Base-by-base conservation (phyloP, 2,797 vertebrate genomes). In the Pelodytes ibericus region DNA sequence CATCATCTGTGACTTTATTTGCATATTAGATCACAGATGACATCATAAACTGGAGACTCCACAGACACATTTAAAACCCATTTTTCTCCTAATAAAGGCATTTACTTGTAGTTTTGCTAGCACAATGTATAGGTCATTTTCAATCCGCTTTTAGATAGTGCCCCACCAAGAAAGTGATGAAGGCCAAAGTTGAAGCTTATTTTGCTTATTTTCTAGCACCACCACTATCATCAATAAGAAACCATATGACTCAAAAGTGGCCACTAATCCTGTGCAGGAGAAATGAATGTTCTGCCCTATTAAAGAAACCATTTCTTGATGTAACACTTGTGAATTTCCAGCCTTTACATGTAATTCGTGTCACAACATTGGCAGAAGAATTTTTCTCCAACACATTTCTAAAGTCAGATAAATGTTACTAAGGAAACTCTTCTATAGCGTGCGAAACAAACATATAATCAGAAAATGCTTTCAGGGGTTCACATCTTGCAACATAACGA, bases 281-380 rank as follows among this genome's bases (percentile, higher is more conserved):
- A 64, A 63, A 77, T 77, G 61, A 62, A 64, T 64, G 67, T 71
- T 63, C 33, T 53, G 74, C 65, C 70, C 60, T 67, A 77, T 71
- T 77, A 71, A 71, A 31, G 31, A 62, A 64, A 56, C 29, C 61
- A 59, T 64, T 78, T 72, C 62, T 72, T 47, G 57, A 58, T 72
- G 53, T 72, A 66, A 64, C 59, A 62, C 69, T 78, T 78, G 61
- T 66, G 29, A 47, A 60, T 67, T 31, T 29, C 53, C 59, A 49
- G 51, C 18, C 68, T 77, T 63, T 56, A 47, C 29, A 66, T 71
- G 59, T 60, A 60, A 64, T 64, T 62, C 47, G 68, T 16, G 24
- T 71, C 62, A 31, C 61, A 51, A 66, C 22, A 20, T 61, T 49
- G 58, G 29, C 30, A 66, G 60, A 33, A 51, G 53, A 58, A 65